Conservation (phyloP, 1,140 invertebrate genomes). For the Drosophila athabasca region DNA sequence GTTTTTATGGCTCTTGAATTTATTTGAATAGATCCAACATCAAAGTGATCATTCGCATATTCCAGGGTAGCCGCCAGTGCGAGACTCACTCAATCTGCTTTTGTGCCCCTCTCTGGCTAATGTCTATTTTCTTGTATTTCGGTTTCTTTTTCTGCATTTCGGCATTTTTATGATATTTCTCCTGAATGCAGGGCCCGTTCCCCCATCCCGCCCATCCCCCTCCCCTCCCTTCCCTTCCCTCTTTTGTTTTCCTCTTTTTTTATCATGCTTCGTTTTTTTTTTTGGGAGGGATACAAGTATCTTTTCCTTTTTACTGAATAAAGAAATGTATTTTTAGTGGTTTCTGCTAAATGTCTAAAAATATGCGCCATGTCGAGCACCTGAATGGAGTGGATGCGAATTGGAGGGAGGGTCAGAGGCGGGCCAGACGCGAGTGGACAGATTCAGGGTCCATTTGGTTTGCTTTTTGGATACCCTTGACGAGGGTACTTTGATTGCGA, state of each 20-base stretch:
- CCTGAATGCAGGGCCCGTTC: constrained; percentile 64
- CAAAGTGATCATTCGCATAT: background rate
- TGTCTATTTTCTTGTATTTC: constrained; percentile 52
- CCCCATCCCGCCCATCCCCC: constrained; percentile 63
- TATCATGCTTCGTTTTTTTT: constrained; percentile 9
- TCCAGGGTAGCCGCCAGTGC: constrained; percentile 19
- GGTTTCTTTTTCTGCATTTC: constrained; percentile 51
- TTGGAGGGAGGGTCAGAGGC: background rate
- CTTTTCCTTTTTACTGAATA: constrained; percentile 47
- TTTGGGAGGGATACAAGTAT: background rate
- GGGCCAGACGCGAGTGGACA: constrained; percentile 9
- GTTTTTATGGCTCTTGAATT: too few species aligned
- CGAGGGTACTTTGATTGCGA: too few species aligned
- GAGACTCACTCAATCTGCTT: background rate
- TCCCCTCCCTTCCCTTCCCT: constrained; percentile 35
- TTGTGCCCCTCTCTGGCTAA: constrained; percentile 32
- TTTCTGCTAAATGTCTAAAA: constrained; percentile 78
- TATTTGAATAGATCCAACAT: too few species aligned
- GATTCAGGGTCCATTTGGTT: constrained; percentile 41
- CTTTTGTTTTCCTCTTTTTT: constrained; percentile 17
- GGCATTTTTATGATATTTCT: constrained; percentile 42
- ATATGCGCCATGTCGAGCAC: constrained; percentile 74
- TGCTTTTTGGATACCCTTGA: constrained; percentile 35
- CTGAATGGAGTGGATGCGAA: constrained; percentile 49
- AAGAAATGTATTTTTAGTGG: constrained; percentile 80